Evolutionary conservation across 2,888 invertebrate genomes (phyloP).

Genomic region (Deilephila elpenor): DNA sequence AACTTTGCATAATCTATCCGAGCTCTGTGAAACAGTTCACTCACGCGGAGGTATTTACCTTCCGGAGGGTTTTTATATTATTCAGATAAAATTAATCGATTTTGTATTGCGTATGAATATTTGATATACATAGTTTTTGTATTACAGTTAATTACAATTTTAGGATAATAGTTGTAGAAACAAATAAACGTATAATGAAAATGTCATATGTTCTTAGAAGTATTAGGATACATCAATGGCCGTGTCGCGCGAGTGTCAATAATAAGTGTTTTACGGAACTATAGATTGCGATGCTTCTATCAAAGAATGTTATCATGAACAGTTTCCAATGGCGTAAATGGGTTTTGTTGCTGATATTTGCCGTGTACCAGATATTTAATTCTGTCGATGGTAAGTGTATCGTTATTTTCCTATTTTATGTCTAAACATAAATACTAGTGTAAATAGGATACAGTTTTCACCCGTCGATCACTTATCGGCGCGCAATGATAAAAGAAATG

Average conservation of each 20-base stretch:
- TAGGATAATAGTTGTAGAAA: conserved; percentile 8
- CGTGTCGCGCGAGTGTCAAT: conserved; percentile 66
- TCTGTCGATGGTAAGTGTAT: conserved; percentile 67
- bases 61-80: conserved; percentile 2
- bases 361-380: conserved; percentile 60
- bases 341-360: conserved; percentile 65
- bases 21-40: conserved; percentile 8
- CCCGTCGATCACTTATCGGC: conserved; percentile 14
- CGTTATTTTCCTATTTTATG: conserved; percentile 36
- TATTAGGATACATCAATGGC: conserved; percentile 62
- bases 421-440: conserved; percentile 12
- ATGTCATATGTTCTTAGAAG: conserved; percentile 63
- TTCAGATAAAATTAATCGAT: neutral
- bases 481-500: conserved; percentile 13
- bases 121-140: conserved; percentile 8
- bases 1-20: neutral
- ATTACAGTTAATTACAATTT: neutral
- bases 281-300: conserved; percentile 65
- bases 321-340: conserved; percentile 65
- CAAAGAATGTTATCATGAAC: conserved; percentile 68
- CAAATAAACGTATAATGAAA: conserved; percentile 44
- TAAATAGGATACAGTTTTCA: conserved; percentile 13
- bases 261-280: conserved; percentile 64
- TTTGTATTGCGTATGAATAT: conserved; percentile 14
- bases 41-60: conserved; percentile 24